Evolutionary conservation across 1,140 invertebrate genomes (phyloP).

Genomic region (Dreissena polymorpha): DNA sequence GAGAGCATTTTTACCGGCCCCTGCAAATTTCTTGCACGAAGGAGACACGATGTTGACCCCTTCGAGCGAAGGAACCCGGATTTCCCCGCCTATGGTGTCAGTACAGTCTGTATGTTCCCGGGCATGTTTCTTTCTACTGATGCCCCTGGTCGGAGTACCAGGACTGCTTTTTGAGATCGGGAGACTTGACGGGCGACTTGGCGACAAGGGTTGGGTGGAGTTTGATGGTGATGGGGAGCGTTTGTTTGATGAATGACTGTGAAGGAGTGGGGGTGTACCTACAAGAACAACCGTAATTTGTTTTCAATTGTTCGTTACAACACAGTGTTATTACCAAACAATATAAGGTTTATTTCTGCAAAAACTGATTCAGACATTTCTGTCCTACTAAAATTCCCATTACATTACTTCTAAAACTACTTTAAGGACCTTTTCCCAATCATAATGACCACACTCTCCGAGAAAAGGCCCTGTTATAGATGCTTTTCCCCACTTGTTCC

Average conservation of each 20-base stretch:
- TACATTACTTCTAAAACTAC: not conserved
- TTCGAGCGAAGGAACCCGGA: too few species aligned
- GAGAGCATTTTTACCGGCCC: not conserved
- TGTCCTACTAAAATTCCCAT: not conserved
- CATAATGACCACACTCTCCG: too few species aligned
- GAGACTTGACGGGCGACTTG: not conserved
- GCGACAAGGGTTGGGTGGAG: not conserved
- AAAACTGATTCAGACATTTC: not conserved
- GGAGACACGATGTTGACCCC: too few species aligned
- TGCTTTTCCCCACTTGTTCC: too few species aligned
- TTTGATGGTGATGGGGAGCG: not conserved
- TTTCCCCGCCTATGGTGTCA: too few species aligned
- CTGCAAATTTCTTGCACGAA: not conserved
- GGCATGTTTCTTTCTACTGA: not conserved
- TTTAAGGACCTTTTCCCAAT: not conserved
- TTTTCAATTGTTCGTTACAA: not conserved
- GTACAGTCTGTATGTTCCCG: not conserved
- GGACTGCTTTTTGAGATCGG: not conserved
- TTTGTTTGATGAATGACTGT: not conserved
- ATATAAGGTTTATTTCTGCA: not conserved
- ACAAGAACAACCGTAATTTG: not conserved
- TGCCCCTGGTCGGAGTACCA: not conserved
- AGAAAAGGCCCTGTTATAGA: too few species aligned
- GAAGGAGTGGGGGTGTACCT: not conserved
- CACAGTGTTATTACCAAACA: not conserved